Evolutionary conservation across 2,113 vertebrate genomes (phyloP).

Genomic region (Malurus elegans): DNA sequence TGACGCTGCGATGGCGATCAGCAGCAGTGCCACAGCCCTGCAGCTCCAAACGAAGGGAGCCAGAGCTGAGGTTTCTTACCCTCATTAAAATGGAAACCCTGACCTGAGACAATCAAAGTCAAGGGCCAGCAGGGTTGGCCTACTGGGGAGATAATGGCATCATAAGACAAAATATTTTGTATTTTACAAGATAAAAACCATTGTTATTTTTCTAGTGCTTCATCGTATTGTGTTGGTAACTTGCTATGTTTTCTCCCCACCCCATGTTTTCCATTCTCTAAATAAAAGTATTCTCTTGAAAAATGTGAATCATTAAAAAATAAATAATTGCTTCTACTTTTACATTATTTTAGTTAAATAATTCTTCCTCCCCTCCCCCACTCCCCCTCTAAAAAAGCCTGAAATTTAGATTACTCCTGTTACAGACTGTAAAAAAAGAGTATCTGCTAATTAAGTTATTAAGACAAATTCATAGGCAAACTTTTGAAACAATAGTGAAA

Average conservation of each 20-base stretch:
- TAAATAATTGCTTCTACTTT: neutral
- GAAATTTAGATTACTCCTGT: neutral
- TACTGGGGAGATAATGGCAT: slow-evolving; percentile 21
- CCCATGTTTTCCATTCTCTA: neutral
- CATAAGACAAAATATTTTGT: slow-evolving; percentile 46
- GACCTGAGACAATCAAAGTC: slow-evolving; percentile 7
- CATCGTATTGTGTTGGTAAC: neutral
- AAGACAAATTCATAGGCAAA: neutral
- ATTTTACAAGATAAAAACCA: neutral
- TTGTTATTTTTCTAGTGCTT: slow-evolving; percentile 13
- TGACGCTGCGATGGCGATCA: rapidly evolving
- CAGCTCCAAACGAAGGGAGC: neutral
- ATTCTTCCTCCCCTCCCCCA: neutral
- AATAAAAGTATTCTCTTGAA: neutral
- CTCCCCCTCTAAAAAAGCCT: neutral
- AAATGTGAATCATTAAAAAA: neutral
- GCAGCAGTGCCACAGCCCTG: neutral
- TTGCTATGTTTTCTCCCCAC: neutral
- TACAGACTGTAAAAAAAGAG: neutral
- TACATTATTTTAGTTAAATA: neutral
- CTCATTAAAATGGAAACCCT: slow-evolving; percentile 29
- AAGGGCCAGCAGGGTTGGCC: neutral
- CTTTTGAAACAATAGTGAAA: neutral
- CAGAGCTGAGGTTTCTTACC: neutral
- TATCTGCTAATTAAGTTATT: neutral